These are phyloP conservation scores for Meriones psammophilus DNA, from an alignment of 2,797 vertebrate species.

Conservation along the genomic window DNA sequence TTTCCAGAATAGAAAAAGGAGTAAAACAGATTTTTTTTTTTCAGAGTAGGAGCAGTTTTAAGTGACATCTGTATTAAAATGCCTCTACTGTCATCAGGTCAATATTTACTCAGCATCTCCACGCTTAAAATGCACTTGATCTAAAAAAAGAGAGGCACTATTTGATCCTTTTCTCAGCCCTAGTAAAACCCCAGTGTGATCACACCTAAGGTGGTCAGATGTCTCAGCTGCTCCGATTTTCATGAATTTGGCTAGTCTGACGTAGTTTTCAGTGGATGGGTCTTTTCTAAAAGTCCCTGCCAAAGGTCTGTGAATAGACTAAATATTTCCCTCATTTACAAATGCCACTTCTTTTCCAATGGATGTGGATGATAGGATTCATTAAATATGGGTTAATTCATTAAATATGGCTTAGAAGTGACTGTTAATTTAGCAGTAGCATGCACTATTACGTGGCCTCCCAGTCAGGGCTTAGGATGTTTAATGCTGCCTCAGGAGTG, in stretches of 20 bases:
- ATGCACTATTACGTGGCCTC: background rate
- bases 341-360: slow-evolving; percentile 19
- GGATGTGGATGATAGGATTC: slow-evolving; percentile 38
- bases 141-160: background rate
- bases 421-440: slow-evolving; percentile 15
- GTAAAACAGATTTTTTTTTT: background rate
- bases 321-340: background rate
- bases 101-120: background rate
- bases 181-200: background rate
- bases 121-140: slow-evolving; percentile 47
- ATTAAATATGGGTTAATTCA: slow-evolving; percentile 60
- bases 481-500: background rate
- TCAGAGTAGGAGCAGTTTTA: slow-evolving; percentile 15
- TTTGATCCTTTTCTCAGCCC: background rate
- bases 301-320: slow-evolving; percentile 34
- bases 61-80: slow-evolving; percentile 48
- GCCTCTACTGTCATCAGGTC: slow-evolving; percentile 18
- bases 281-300: slow-evolving; percentile 28
- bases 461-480: slow-evolving; percentile 41
- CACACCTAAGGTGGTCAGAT: slow-evolving; percentile 10
- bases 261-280: background rate
- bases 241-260: slow-evolving; percentile 34
- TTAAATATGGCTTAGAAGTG: slow-evolving; percentile 56
- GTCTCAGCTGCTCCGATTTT: slow-evolving; percentile 47
- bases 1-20: background rate